Percentiles rank a stretch among this genome's conserved stretches.
phyloP scores from a whole-genome alignment of 2,888 invertebrate species.

The Campaea margaritaria region DNA sequence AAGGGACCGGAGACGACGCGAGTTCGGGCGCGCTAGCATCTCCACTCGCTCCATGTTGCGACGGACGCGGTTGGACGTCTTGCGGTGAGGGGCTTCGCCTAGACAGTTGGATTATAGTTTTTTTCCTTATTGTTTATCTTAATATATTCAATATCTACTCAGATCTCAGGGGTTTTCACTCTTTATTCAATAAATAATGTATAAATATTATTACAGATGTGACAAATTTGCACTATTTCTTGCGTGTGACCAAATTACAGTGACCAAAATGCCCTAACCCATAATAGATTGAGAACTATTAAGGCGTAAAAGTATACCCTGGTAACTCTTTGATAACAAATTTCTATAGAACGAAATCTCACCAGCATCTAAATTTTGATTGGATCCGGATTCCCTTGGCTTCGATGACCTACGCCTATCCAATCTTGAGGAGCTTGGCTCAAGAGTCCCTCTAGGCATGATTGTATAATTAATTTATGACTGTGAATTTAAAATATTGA shows the following conservation, averaged over 20 bases:
- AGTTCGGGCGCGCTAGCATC: slow-evolving; percentile 80
- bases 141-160: too few relatives aligned
- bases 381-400: slow-evolving; percentile 46
- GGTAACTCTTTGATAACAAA: too few relatives aligned
- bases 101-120: not conserved
- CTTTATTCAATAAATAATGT: too few relatives aligned
- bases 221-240: too few relatives aligned
- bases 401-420: slow-evolving; percentile 33
- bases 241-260: too few relatives aligned
- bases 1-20: slow-evolving; percentile 77
- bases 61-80: slow-evolving; percentile 50
- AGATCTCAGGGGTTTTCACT: too few relatives aligned
- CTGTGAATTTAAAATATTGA: slow-evolving; percentile 2
- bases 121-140: too few relatives aligned
- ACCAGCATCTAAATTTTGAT: slow-evolving; percentile 55
- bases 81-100: slow-evolving; percentile 34
- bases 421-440: slow-evolving; percentile 41
- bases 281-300: too few relatives aligned
- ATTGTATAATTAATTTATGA: slow-evolving; percentile 12
- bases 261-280: too few relatives aligned
- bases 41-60: slow-evolving; percentile 77
- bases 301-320: not conserved
- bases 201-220: too few relatives aligned
- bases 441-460: slow-evolving; percentile 50
- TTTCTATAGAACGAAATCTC: slow-evolving; percentile 16